Evolutionary conservation across 2,797 vertebrate genomes (phyloP).

Genomic region (Hydrolagus colliei): DNA sequence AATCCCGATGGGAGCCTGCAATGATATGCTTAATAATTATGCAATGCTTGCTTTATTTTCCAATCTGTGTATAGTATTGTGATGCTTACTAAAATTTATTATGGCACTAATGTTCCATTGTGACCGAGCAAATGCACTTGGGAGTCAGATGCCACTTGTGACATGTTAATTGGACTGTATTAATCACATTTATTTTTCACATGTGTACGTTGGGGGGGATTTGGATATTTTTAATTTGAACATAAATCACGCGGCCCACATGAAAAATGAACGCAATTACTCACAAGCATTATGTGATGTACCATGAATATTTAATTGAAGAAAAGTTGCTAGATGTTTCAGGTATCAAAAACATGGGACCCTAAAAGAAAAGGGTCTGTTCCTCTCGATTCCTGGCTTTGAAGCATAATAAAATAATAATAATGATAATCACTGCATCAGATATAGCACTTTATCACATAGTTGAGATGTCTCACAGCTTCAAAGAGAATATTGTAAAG

Average conservation of each 20-base stretch:
- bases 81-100: constrained; percentile 17
- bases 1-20: neutral
- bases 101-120: constrained; percentile 22
- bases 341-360: constrained; percentile 57
- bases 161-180: constrained; percentile 56
- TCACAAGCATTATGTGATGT: constrained; percentile 49
- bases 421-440: too few species aligned
- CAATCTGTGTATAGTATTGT: neutral
- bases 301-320: constrained; percentile 45
- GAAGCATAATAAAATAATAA: neutral
- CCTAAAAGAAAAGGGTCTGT: constrained; percentile 33
- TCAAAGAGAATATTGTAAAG: too few species aligned
- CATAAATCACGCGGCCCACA: constrained; percentile 76
- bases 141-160: constrained; percentile 53
- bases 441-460: too few species aligned
- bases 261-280: constrained; percentile 93
- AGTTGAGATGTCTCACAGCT: too few species aligned
- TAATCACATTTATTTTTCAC: constrained; percentile 69
- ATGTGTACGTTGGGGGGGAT: constrained; percentile 62
- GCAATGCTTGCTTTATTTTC: neutral
- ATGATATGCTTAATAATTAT: constrained; percentile 24
- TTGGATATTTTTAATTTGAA: constrained; percentile 76
- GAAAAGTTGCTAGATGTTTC: constrained; percentile 45
- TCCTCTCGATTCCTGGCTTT: neutral
- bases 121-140: constrained; percentile 36